A percentile compares a stretch with the other conserved stretches of the same genome.
These are phyloP conservation scores for Phasianus colchicus DNA, from an alignment of 2,113 vertebrate species.

Conservation along the genomic window DNA sequence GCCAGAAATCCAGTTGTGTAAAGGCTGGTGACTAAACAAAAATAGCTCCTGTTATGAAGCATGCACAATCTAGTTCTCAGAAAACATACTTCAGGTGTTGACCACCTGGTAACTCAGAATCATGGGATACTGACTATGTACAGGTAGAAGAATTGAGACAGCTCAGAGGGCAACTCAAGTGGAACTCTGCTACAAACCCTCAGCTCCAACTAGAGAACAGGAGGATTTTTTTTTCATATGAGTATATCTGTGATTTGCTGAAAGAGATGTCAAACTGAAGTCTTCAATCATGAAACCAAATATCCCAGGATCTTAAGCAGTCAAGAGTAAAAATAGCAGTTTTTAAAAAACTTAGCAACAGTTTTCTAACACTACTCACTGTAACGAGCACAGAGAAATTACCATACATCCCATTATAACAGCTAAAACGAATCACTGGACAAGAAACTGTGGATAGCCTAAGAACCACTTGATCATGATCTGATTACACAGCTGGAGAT, in stretches of 20 bases:
- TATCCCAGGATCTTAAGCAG: not conserved
- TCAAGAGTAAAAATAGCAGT: accelerated
- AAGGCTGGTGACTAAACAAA: not conserved
- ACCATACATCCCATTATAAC: not conserved
- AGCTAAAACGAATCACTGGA: not conserved
- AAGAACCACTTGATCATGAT: not conserved
- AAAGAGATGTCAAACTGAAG: not conserved
- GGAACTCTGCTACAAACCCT: not conserved
- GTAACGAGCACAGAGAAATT: not conserved
- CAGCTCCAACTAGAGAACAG: not conserved
- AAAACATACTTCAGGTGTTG: not conserved
- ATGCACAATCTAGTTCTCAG: not conserved
- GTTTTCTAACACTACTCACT: not conserved
- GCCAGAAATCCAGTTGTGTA: not conserved
- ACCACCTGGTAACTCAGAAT: not conserved
- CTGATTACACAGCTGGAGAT: not conserved
- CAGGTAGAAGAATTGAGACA: not conserved
- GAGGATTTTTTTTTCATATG: not conserved
- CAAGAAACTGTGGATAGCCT: not conserved
- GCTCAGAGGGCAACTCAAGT: not conserved
- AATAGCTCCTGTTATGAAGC: not conserved
- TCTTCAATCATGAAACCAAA: not conserved
- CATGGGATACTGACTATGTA: not conserved
- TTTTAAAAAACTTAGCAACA: not conserved
- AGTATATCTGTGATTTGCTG: not conserved